Percentiles rank a stretch among this genome's conserved stretches.
Evolutionary conservation across 2,797 vertebrate species (phyloP).

Genomic region (Enteromius unitaeniatus): DNA sequence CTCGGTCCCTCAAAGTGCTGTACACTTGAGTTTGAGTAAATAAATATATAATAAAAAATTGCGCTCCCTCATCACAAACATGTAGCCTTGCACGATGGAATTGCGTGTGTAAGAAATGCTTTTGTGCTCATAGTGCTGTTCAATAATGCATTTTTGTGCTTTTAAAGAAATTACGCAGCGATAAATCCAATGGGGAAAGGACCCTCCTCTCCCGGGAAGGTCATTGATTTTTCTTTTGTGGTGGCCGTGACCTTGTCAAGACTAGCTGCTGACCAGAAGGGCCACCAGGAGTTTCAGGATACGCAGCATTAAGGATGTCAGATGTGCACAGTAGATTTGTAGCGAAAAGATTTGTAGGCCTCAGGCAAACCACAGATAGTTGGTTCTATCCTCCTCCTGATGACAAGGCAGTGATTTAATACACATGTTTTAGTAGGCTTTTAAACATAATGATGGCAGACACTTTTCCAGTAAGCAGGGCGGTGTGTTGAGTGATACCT

Average conservation of each 20-base stretch:
- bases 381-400: background rate
- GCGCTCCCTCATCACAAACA: conserved; percentile 32
- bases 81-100: conserved; percentile 20
- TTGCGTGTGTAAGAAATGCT: conserved; percentile 46
- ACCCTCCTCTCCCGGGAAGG: conserved; percentile 45
- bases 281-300: background rate
- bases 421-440: conserved; percentile 8
- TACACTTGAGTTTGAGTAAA: conserved; percentile 9
- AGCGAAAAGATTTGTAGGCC: background rate
- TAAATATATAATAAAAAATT: conserved; percentile 47
- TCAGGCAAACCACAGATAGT: background rate
- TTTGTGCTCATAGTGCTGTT: conserved; percentile 61
- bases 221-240: conserved; percentile 50
- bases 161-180: conserved; percentile 65
- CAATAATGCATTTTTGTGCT: conserved; percentile 72
- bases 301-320: background rate
- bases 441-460: conserved; percentile 25
- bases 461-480: conserved; percentile 23
- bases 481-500: conserved; percentile 17
- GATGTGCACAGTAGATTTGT: background rate
- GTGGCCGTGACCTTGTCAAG: conserved; percentile 33
- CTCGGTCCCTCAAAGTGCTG: conserved; percentile 31
- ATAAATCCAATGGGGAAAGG: conserved; percentile 49
- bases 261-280: conserved; percentile 11
- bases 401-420: conserved; percentile 29